Base-by-base conservation (phyloP, 2,113 vertebrate genomes). In the Dasypus novemcinctus region DNA sequence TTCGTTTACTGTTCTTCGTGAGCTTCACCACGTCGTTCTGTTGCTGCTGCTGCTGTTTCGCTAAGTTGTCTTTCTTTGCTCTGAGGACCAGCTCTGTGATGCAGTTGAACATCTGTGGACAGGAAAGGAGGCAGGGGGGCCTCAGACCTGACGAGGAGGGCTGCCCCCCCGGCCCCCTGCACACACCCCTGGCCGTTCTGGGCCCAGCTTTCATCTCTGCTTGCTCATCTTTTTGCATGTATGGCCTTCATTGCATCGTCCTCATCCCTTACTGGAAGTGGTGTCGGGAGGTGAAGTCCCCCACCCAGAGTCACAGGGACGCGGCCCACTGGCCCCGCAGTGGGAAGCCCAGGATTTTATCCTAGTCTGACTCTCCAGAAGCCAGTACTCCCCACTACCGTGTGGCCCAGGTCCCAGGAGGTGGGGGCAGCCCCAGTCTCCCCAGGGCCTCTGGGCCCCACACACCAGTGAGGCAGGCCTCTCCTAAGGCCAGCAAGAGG, bases 1-100 rank as follows among this genome's bases (percentile, higher is more conserved):
- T 99, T 87, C 99, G 98, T 99, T 99, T 99, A 99, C 99, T 99
- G 98, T 99, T 99, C 99, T 99, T 99, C 96, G 98, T 99, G 98
- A 99, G 99, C 98, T 99, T 99, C 98, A 99, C 99, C 98, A 99
- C 99, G 23, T 99, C 99, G 29, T 99, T 99, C 98, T 99, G 99
- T 98, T 99, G 99, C 92, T 99, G 99, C 98, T 99, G 99, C 98
- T 99, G 99, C 98, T 99, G 99, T 97, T 99, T 99, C 36, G 99
- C 99, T 74, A 99, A 83, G 96, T 99, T 99, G 96, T 99, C 99
- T 98, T 99, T 99, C 99, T 99, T 99, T 88, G 99, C 99, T 98
- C 99, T 98, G 89, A 99, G 99, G 96, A 99, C 99, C 85, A 99
- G 98, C 98, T 99, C 99, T 69, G 99, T 99, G 99, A 99, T 99